Evolutionary conservation across 2,888 invertebrate genomes (phyloP).

Genomic region (Diaperis boleti): DNA sequence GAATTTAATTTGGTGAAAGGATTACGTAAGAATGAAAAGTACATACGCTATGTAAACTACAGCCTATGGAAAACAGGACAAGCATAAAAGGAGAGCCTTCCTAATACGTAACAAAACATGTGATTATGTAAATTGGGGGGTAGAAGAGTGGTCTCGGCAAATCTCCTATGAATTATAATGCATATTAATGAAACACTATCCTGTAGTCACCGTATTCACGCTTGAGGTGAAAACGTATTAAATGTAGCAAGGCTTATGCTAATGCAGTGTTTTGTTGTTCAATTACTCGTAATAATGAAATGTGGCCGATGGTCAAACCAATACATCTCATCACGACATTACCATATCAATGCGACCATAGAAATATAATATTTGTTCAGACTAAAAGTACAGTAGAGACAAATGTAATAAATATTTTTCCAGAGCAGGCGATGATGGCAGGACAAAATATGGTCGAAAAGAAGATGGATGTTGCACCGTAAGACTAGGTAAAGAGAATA

Average conservation of each 20-base stretch:
- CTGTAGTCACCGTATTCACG: slow-evolving; percentile 48
- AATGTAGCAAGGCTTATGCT: slow-evolving; percentile 43
- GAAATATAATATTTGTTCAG: too few relatives aligned
- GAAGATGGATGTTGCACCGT: too few relatives aligned
- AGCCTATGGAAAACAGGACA: slow-evolving; percentile 25
- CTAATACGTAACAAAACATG: slow-evolving; percentile 47
- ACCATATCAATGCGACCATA: neutral
- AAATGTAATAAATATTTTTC: too few relatives aligned
- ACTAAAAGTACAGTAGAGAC: too few relatives aligned
- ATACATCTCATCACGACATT: slow-evolving; percentile 14
- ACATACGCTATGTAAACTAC: slow-evolving; percentile 32
- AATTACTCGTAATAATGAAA: slow-evolving; percentile 35
- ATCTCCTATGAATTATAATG: slow-evolving; percentile 47
- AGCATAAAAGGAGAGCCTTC: slow-evolving; percentile 41
- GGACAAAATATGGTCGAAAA: too few relatives aligned
- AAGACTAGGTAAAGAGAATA: too few relatives aligned
- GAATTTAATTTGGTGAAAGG: slow-evolving; percentile 7
- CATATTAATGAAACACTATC: slow-evolving; percentile 45
- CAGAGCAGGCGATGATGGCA: too few relatives aligned
- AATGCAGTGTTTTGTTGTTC: slow-evolving; percentile 35
- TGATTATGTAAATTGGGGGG: slow-evolving; percentile 48
- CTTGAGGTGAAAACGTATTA: slow-evolving; percentile 49
- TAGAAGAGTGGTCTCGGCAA: slow-evolving; percentile 44
- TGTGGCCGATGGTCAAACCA: slow-evolving; percentile 25
- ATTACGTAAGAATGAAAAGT: slow-evolving; percentile 26